Conservation (phyloP, 2,113 vertebrate species). For the Condylura cristata region DNA sequence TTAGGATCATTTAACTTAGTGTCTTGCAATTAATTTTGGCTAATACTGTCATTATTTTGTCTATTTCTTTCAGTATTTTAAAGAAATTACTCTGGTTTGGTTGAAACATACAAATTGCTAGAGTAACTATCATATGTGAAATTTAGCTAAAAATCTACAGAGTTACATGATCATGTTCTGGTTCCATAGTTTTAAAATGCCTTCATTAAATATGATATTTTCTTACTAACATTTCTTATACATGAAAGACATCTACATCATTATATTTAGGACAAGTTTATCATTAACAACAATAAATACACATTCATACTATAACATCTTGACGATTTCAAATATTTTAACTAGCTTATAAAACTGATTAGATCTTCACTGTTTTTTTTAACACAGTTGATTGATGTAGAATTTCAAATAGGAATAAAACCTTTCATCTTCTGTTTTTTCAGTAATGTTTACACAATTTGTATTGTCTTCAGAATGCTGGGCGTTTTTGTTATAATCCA, state of each 20-base stretch:
- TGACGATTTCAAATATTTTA: not conserved
- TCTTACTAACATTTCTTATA: not conserved
- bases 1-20: not conserved
- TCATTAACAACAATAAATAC: not conserved
- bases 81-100: not conserved
- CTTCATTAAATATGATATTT: not conserved
- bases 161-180: not conserved
- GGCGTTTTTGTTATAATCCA: not conserved
- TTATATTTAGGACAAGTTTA: not conserved
- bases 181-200: not conserved
- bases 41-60: not conserved
- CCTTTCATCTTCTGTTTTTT: constrained; percentile 13
- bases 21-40: not conserved
- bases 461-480: not conserved
- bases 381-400: not conserved
- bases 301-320: not conserved
- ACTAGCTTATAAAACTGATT: not conserved
- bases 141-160: not conserved
- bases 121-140: not conserved
- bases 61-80: not conserved
- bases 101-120: not conserved
- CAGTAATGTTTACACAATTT: not conserved
- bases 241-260: not conserved
- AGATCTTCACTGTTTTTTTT: not conserved
- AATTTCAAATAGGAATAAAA: not conserved